Evolutionary conservation across 2,888 invertebrate genomes (phyloP), one percentile per base, ranked within the genome.

Genomic region (Eupithecia pulchellata): DNA sequence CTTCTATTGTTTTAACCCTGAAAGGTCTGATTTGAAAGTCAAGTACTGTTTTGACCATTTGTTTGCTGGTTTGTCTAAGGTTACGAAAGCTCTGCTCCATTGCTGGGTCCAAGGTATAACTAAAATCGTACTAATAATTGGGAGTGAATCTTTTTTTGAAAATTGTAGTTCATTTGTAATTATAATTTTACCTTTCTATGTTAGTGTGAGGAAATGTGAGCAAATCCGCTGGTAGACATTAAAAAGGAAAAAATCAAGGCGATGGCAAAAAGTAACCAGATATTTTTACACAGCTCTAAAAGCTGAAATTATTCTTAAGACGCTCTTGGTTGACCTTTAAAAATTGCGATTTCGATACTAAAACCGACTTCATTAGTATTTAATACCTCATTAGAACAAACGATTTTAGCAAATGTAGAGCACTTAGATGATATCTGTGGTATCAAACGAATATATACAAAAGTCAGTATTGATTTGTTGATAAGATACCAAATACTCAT

Each of bases 1-100:
- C 11, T 11, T 3, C 11, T 52, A 52, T 52, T 52, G 52, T 52
- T 52, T 52, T 52, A 52, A 52, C 25, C 20, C 25, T 25, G 25
- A 4, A 25, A 25, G 52, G 20, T 20, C 20, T 52, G 25, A 52
- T 52, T 52, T 52, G 52, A 25, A 25, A 25, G 11, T 20, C 52
- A 52, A 52, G 52, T 52, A 20, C 20, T 52, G 25, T 52, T 52
- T 52, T 25, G 52, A 52, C 11, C 9, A 52, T 25, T 52, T 25
- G 25, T 20, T 47, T 47, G 11, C 20, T 47, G 0, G n/a, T 47
- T 20, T 47, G 9, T n/a, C 42, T 47, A 47, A 47, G 42, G 42
- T 47, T 47, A 47, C 47, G 20, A 47, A 47, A 47, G 47, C 52
- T 52, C 4, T 47, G 47, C n/a, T n/a, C n/a, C n/a, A n/a, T n/a